Evolutionary conservation across 2,888 invertebrate species (phyloP).

Genomic region (Empis stercorea): DNA sequence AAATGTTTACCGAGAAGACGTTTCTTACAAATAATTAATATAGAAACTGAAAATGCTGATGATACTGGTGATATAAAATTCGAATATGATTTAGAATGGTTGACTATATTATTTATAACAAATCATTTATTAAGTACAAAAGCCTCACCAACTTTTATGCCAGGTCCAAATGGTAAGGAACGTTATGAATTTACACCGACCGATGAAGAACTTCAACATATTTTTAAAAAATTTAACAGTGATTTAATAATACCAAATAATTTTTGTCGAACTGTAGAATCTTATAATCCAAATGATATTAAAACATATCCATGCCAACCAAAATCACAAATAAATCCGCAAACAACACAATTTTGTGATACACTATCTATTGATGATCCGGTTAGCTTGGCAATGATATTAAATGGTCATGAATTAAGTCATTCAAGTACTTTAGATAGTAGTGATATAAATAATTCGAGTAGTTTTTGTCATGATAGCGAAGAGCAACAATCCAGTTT

Average conservation of each 20-base stretch:
- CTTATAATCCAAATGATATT: conserved; percentile 40
- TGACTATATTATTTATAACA: conserved; percentile 73
- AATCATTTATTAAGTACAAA: conserved; percentile 75
- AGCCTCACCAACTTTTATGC: conserved; percentile 60
- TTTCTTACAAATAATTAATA: conserved; percentile 74
- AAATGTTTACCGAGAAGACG: conserved; percentile 84
- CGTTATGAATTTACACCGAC: conserved; percentile 50
- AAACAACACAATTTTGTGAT: conserved; percentile 54
- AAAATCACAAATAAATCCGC: conserved; percentile 49
- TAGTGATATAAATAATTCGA: too few species aligned
- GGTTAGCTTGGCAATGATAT: conserved; percentile 45
- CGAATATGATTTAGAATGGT: conserved; percentile 86
- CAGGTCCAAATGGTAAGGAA: conserved; percentile 51
- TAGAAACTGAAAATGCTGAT: conserved; percentile 40
- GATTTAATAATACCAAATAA: conserved; percentile 60
- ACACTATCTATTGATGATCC: conserved; percentile 71
- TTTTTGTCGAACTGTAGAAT: conserved; percentile 63
- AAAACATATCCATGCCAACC: conserved; percentile 33
- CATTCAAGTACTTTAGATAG: conserved; percentile 18
- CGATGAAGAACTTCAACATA: conserved; percentile 52
- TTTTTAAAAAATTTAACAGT: conserved; percentile 50
- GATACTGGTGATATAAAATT: conserved; percentile 34
- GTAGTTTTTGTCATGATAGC: too few species aligned
- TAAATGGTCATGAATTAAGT: conserved; percentile 36
- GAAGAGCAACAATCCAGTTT: too few species aligned